Evolutionary conservation across 2,113 vertebrate genomes (phyloP), one percentile per base, ranked within the genome.

Genomic region (Nyctibius bracteatus): DNA sequence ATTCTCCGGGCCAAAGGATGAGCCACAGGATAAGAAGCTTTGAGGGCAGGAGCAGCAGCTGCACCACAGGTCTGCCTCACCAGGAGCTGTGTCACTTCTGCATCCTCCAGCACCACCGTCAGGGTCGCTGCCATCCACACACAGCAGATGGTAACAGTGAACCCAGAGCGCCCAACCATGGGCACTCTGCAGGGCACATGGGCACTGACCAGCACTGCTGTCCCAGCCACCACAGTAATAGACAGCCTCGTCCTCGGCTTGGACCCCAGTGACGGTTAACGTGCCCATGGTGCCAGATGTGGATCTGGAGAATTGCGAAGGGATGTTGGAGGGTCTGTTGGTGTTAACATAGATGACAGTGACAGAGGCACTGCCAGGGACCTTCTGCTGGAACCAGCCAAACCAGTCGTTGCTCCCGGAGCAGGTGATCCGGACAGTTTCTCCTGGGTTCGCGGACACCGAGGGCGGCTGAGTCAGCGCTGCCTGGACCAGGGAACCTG

Each of bases 381-480:
- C 28, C 46, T 79, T 96, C 66, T 90, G 55, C 47, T 94, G 77
- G 41, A 33, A 95, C 90, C 94, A 96, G 3, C 33, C 25, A 37
- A 43, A n/a, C n/a, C n/a, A n/a, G n/a, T n/a, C 41, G 14, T 43
- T 46, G 49, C 16, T 1, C n/a, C 12, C 66, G 0, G 44, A 33
- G 79, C 95, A 96, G 54, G 81, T 49, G 59, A 93, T 57, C 3
- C 2, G 41, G 43, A 14, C 41, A 2, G 3, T 79, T 33, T 52
- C 2, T 57, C 37, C 49, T 6, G 4, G 14, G 10, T 20, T 2
- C 28, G 51, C 58, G 0, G 62, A 90, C 47, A 79, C 22, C 0
- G 73, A 81, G 6, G 33, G 4, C 0, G 33, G 31, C 66, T 95
- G 95, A 4, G 41, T 89, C 77, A 96, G 1, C 3, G 78, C 82